Percentiles rank a stretch among this genome's conserved stretches.
phyloP scores from a whole-genome alignment of 1,140 invertebrate species.

The Frieseomelitta varia region DNA sequence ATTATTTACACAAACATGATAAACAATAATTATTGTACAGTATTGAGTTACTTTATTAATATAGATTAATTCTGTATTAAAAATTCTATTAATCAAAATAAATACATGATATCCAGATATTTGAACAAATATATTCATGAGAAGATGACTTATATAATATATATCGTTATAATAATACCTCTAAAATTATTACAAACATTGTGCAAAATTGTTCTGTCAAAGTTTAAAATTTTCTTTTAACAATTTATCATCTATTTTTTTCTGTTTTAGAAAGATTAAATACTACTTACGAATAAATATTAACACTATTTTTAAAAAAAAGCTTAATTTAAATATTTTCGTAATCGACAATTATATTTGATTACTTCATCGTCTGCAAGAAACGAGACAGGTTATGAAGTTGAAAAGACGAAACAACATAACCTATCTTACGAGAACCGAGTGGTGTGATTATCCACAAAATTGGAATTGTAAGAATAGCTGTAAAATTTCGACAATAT shows the following conservation, averaged over 20 bases:
- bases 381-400: slow-evolving; percentile 11
- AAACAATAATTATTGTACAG: neutral
- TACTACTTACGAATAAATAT: neutral
- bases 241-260: neutral
- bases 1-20: too few species aligned
- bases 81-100: neutral
- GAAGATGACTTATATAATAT: neutral
- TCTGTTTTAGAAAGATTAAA: neutral
- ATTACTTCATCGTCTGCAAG: neutral
- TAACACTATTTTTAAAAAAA: neutral
- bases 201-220: neutral
- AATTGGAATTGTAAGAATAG: neutral
- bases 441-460: neutral
- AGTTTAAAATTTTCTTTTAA: neutral
- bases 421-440: neutral
- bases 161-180: neutral
- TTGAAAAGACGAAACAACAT: slow-evolving; percentile 25
- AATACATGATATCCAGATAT: neutral
- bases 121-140: neutral
- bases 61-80: neutral
- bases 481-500: neutral
- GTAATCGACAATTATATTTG: neutral
- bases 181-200: neutral
- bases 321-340: neutral
- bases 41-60: too few species aligned